These are phyloP conservation scores for Rhopalosiphum nymphaeae DNA, from an alignment of 2,888 invertebrate genomes.

Conservation along the genomic window DNA sequence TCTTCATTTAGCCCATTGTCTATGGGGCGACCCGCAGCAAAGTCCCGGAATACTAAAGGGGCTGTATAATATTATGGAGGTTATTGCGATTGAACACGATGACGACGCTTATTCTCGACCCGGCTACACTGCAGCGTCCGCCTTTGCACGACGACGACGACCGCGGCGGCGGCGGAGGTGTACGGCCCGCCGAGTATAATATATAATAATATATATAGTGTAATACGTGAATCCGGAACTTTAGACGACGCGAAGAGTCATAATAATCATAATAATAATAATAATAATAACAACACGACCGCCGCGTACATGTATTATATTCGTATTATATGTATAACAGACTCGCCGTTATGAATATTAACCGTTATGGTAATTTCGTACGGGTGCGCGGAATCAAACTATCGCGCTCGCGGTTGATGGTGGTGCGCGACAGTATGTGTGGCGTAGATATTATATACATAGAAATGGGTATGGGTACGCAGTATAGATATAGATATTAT, in stretches of 20 bases:
- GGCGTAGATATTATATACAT: neutral
- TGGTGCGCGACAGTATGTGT: neutral
- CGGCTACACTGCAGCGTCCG: neutral
- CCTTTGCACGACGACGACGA: neutral
- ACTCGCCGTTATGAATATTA: slow-evolving; percentile 59
- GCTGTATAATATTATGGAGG: neutral
- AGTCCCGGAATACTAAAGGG: slow-evolving; percentile 62
- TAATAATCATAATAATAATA: neutral
- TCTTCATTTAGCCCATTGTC: slow-evolving; percentile 64
- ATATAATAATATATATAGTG: neutral
- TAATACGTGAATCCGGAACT: neutral
- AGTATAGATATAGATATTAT: neutral
- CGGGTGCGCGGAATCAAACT: neutral
- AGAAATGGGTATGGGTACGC: neutral
- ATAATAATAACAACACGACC: neutral
- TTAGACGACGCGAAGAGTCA: neutral
- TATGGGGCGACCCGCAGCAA: slow-evolving; percentile 42
- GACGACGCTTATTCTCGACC: neutral
- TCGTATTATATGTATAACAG: slow-evolving; percentile 15
- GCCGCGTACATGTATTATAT: neutral
- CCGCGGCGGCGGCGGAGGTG: neutral
- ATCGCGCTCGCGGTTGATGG: neutral
- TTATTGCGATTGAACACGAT: slow-evolving; percentile 4
- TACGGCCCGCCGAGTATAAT: neutral
- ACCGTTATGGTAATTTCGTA: slow-evolving; percentile 33